These are phyloP conservation scores for Chymomyza amoena DNA, from an alignment of 2,888 invertebrate genomes.

Conservation along the genomic window DNA sequence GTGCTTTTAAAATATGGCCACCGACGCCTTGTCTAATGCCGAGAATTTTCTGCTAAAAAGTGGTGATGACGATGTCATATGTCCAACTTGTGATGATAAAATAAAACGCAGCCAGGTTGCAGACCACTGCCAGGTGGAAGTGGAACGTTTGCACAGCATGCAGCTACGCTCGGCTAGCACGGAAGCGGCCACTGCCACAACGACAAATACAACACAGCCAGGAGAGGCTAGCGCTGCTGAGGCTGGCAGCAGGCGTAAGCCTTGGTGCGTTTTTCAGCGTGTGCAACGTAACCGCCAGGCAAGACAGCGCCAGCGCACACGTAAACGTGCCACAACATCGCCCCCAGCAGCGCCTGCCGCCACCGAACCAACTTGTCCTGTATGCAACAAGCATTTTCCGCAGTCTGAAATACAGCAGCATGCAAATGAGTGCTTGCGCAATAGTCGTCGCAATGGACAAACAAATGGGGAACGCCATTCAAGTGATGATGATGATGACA, in stretches of 20 bases:
- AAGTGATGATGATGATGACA: conserved; percentile 83
- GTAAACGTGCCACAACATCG: conserved; percentile 80
- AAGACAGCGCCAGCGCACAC: conserved; percentile 81
- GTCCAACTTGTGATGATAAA: conserved; percentile 93
- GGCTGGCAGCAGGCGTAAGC: conserved; percentile 43
- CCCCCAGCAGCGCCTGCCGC: conserved; percentile 23
- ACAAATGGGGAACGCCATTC: conserved; percentile 67
- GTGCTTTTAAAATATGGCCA: conserved; percentile 45
- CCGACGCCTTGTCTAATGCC: conserved; percentile 52
- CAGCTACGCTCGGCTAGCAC: conserved; percentile 28
- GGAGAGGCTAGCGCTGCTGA: conserved; percentile 7
- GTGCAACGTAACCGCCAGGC: conserved; percentile 87
- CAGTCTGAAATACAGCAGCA: conserved; percentile 87
- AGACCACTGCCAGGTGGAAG: conserved; percentile 88
- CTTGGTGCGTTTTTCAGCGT: conserved; percentile 87
- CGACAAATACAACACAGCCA: conserved; percentile 10
- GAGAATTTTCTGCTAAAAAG: conserved; percentile 49
- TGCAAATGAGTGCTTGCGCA: conserved; percentile 83
- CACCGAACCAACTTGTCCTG: conserved; percentile 85
- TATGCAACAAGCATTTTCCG: conserved; percentile 86
- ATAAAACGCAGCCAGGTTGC: conserved; percentile 91
- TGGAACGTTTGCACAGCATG: conserved; percentile 82
- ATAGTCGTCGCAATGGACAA: conserved; percentile 39
- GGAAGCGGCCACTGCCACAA: not conserved
- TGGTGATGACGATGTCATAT: conserved; percentile 80